Conservation (phyloP, 2,797 vertebrate species). For the Podarcis siculus region DNA sequence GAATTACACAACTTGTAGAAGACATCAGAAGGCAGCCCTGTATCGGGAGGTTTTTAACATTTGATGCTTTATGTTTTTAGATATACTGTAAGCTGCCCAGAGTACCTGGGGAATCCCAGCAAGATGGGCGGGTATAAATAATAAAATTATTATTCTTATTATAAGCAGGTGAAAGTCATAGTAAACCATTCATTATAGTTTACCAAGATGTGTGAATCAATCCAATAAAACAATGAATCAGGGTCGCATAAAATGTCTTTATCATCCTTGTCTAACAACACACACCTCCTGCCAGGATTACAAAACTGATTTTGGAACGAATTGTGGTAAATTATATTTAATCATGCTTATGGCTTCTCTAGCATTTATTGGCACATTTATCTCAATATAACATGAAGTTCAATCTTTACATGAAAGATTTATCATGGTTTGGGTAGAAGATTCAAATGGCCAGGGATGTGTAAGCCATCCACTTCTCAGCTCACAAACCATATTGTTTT, state of each 20-base stretch:
- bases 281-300: not conserved
- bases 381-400: slow-evolving; percentile 37
- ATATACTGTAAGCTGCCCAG: too few species aligned
- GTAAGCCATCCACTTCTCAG: not conserved
- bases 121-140: too few species aligned
- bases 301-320: not conserved
- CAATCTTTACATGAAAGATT: not conserved
- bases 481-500: not conserved
- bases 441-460: not conserved
- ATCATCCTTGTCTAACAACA: not conserved
- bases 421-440: slow-evolving; percentile 10
- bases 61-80: too few species aligned
- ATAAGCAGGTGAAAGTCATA: too few species aligned
- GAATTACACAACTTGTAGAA: too few species aligned
- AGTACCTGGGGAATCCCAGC: too few species aligned
- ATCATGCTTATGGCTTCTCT: not conserved
- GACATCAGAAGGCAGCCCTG: too few species aligned
- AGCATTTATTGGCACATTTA: slow-evolving; percentile 22
- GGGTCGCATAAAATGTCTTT: not conserved
- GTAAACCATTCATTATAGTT: too few species aligned
- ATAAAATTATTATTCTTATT: too few species aligned
- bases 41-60: too few species aligned
- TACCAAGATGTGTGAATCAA: too few species aligned
- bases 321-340: slow-evolving; percentile 19
- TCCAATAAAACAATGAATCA: not conserved